Evolutionary conservation across 2,888 invertebrate genomes (phyloP).

Genomic region (Tanypteryx hageni): DNA sequence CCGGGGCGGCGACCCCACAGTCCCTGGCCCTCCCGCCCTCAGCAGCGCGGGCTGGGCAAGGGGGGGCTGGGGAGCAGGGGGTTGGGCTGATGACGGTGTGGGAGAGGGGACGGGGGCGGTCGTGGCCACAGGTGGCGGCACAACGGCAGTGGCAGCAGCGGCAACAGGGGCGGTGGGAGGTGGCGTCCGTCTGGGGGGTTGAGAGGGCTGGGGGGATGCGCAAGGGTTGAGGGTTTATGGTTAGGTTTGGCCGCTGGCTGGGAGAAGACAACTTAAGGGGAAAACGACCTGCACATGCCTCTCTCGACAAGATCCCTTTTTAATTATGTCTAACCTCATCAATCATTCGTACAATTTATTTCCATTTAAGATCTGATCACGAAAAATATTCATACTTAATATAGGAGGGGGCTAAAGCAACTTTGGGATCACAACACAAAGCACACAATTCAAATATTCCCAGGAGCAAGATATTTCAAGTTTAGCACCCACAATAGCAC

Average conservation of each 20-base stretch:
- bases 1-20: constrained; percentile 55
- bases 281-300: constrained; percentile 65
- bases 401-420: constrained; percentile 56
- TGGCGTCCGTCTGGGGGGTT: constrained; percentile 77
- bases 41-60: constrained; percentile 61
- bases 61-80: constrained; percentile 76
- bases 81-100: constrained; percentile 70
- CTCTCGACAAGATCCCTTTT: constrained; percentile 17
- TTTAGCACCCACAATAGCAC: constrained; percentile 64
- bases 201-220: constrained; percentile 55
- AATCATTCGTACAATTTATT: constrained; percentile 49
- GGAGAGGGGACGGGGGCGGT: constrained; percentile 67
- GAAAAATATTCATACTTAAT: constrained; percentile 42
- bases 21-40: constrained; percentile 65
- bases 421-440: constrained; percentile 58
- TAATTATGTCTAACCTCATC: constrained; percentile 34
- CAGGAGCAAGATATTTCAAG: constrained; percentile 62
- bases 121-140: constrained; percentile 65
- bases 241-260: constrained; percentile 54
- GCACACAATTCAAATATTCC: constrained; percentile 61
- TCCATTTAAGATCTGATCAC: constrained; percentile 42
- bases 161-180: constrained; percentile 75
- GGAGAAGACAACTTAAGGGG: constrained; percentile 74
- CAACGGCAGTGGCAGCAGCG: constrained; percentile 65
- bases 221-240: constrained; percentile 52